A percentile compares a stretch with the other conserved stretches of the same genome.
phyloP scores from a whole-genome alignment of 2,797 vertebrate species.

The Cirrhinus mrigala region DNA sequence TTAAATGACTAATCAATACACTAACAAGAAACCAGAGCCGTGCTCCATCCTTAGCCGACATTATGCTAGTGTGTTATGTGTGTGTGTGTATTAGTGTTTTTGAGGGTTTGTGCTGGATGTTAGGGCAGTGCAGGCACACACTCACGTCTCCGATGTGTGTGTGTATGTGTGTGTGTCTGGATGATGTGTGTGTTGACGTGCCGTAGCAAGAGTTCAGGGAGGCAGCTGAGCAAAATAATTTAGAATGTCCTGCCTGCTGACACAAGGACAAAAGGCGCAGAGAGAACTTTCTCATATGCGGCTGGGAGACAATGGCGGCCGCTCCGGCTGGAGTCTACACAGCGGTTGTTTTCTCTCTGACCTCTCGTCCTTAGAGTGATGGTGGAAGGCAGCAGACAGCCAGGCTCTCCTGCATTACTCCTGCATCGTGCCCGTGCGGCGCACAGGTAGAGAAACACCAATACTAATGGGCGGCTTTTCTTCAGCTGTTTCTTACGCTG shows the following conservation, averaged over 20 bases:
- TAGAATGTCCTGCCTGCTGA: constrained; percentile 85
- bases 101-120: constrained; percentile 52
- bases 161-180: constrained; percentile 70
- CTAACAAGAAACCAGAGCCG: constrained; percentile 31
- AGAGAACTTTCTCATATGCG: constrained; percentile 80
- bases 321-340: constrained; percentile 79
- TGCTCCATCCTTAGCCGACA: neutral
- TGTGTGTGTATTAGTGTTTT: constrained; percentile 25
- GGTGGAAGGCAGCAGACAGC: constrained; percentile 62
- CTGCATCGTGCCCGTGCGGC: constrained; percentile 39
- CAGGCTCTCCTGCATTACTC: constrained; percentile 62
- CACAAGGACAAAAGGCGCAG: constrained; percentile 84
- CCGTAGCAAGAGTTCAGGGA: constrained; percentile 85
- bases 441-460: constrained; percentile 56
- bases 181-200: constrained; percentile 83
- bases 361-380: constrained; percentile 76
- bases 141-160: constrained; percentile 35
- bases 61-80: constrained; percentile 13
- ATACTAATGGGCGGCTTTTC: constrained; percentile 57
- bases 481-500: constrained; percentile 41
- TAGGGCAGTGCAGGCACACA: constrained; percentile 47
- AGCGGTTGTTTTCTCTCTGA: constrained; percentile 81
- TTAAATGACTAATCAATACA: constrained; percentile 51
- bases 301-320: constrained; percentile 78
- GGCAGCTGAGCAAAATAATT: constrained; percentile 87